Conservation (phyloP, 2,888 invertebrate genomes). For the Tachina grossa region DNA sequence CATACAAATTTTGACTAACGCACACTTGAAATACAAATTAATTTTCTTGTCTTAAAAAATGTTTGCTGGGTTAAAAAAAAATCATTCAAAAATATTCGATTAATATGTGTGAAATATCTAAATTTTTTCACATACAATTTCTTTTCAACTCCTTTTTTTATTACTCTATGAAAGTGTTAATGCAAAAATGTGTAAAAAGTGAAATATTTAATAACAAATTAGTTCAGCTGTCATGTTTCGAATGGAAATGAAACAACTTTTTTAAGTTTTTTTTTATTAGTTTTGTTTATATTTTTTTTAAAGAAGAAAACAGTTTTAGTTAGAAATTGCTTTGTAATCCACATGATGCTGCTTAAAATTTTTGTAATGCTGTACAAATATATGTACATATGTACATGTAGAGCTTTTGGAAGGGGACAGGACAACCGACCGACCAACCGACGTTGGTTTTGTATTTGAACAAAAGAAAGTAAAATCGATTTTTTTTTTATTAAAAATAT, state of each 20-base stretch:
- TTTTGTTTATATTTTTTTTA: background rate
- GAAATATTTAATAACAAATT: conserved; percentile 53
- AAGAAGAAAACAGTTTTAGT: background rate
- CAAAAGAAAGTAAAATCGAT: conserved; percentile 42
- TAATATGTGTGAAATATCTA: conserved; percentile 21
- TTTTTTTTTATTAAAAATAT: background rate
- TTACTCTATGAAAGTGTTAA: background rate
- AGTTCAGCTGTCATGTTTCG: conserved; percentile 57
- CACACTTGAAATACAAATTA: no score
- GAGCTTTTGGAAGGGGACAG: background rate
- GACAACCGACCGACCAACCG: background rate
- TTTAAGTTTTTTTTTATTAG: background rate
- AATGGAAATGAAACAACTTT: conserved; percentile 29
- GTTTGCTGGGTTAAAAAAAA: conserved; percentile 32
- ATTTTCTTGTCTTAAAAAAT: background rate
- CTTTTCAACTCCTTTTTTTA: background rate
- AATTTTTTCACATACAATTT: conserved; percentile 6
- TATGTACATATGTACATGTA: background rate
- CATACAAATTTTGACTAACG: no score
- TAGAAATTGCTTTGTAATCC: conserved; percentile 42
- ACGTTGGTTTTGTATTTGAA: background rate
- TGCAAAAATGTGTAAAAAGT: conserved; percentile 17
- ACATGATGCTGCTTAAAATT: conserved; percentile 14
- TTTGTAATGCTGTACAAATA: conserved; percentile 3
- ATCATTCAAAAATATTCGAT: background rate